Percentiles rank a stretch among this genome's conserved stretches.
phyloP scores from a whole-genome alignment of 2,888 invertebrate genomes.

The Nephrotoma flavescens region DNA sequence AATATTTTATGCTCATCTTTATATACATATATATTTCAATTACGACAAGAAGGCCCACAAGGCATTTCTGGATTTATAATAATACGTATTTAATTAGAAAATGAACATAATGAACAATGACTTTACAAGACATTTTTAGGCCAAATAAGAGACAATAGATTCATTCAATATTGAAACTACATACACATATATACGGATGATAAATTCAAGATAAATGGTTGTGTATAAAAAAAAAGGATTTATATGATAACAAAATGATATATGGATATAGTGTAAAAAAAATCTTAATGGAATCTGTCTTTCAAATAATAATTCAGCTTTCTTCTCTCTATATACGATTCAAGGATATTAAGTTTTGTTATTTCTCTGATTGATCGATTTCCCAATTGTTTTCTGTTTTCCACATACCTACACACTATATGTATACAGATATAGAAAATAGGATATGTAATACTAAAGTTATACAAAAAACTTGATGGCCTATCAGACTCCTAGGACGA shows the following conservation, averaged over 20 bases:
- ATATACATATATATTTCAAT: not conserved
- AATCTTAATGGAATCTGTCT: slow-evolving; percentile 3
- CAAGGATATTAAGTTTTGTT: not conserved
- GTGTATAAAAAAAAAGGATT: not conserved
- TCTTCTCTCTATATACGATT: not conserved
- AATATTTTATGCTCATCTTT: not conserved
- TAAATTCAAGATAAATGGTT: not conserved
- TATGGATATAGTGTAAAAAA: not conserved
- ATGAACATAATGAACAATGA: not conserved
- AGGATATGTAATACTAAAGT: not conserved
- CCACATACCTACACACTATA: not conserved
- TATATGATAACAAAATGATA: not conserved
- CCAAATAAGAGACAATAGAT: not conserved
- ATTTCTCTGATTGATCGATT: not conserved
- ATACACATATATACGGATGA: not conserved
- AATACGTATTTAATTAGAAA: not conserved
- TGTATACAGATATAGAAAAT: not conserved
- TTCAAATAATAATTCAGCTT: not conserved
- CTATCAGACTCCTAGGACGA: too few relatives aligned
- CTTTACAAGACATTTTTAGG: not conserved
- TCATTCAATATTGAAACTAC: not conserved
- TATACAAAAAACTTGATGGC: not conserved
- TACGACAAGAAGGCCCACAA: not conserved
- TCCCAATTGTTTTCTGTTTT: not conserved
- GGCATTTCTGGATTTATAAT: not conserved